These are phyloP conservation scores for Drepana arcuata DNA, from an alignment of 1,140 invertebrate species.

Conservation along the genomic window DNA sequence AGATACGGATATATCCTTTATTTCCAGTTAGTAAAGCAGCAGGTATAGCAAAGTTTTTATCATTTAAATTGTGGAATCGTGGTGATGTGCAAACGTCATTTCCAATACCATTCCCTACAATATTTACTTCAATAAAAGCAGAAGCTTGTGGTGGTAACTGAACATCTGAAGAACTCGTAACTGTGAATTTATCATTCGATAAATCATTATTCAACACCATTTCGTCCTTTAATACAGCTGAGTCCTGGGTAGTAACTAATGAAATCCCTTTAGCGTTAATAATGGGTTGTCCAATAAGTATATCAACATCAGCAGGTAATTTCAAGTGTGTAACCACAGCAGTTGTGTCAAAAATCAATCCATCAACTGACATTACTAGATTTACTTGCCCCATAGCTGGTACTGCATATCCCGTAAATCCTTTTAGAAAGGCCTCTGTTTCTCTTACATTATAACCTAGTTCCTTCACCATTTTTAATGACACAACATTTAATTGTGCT, in stretches of 20 bases:
- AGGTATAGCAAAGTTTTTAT: background rate
- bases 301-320: background rate
- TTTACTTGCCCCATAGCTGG: background rate
- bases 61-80: background rate
- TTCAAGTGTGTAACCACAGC: background rate
- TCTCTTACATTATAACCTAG: background rate
- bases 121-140: background rate
- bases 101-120: background rate
- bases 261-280: background rate
- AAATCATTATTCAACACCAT: background rate
- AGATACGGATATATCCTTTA: background rate
- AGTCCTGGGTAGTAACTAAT: background rate
- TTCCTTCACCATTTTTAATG: background rate
- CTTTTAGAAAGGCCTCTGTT: background rate
- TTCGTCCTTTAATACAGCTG: background rate
- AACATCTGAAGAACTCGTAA: background rate
- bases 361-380: background rate
- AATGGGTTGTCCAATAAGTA: slow-evolving; percentile 1
- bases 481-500: background rate
- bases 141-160: background rate
- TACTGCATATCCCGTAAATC: background rate
- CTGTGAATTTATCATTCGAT: background rate
- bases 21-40: background rate
- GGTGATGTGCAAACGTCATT: background rate
- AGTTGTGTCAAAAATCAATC: background rate